These are phyloP conservation scores for Pseudorasbora parva DNA, from an alignment of 2,113 vertebrate genomes.

Conservation along the genomic window DNA sequence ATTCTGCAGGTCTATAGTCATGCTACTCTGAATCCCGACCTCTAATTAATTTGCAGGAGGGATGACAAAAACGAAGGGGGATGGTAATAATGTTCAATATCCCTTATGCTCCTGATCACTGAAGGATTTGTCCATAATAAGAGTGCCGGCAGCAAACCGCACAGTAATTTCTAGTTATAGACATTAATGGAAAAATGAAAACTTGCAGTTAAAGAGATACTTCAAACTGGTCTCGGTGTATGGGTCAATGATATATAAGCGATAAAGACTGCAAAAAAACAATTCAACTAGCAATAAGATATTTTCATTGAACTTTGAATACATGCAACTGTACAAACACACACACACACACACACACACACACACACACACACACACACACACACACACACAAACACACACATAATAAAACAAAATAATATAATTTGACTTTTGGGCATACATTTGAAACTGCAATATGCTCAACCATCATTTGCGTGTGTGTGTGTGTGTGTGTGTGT, in stretches of 20 bases:
- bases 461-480: not conserved
- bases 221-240: not conserved
- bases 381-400: not conserved
- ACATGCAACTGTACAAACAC: not conserved
- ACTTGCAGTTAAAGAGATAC: not conserved
- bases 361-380: not conserved
- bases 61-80: constrained; percentile 52
- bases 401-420: too few species aligned
- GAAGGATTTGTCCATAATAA: constrained; percentile 63
- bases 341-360: too few species aligned
- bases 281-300: not conserved
- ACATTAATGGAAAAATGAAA: constrained; percentile 8
- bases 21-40: constrained; percentile 55
- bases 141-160: constrained; percentile 62
- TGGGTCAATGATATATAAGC: not conserved
- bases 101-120: constrained; percentile 65
- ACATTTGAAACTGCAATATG: too few species aligned
- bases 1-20: constrained; percentile 59
- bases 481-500: too few species aligned
- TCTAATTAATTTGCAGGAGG: constrained; percentile 68
- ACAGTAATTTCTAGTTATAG: constrained; percentile 11
- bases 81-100: constrained; percentile 49
- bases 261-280: not conserved
- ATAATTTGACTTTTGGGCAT: too few species aligned
- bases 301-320: too few species aligned